These are phyloP conservation scores for Triplophysa yarkandensis DNA, from an alignment of 2,797 vertebrate genomes.

Conservation along the genomic window DNA sequence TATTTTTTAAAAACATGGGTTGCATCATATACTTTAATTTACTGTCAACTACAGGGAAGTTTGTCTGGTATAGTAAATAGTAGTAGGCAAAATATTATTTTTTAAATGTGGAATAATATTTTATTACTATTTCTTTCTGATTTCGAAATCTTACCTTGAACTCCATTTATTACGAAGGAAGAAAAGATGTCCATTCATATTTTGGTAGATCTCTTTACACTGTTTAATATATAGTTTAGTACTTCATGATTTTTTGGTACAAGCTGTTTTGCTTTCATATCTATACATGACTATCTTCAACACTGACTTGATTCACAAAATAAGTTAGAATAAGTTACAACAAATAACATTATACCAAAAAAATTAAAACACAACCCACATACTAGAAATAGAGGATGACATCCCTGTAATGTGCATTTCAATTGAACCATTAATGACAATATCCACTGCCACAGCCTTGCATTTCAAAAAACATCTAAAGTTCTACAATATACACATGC, in stretches of 20 bases:
- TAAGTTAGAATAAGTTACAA: conserved; percentile 7
- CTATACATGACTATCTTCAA: neutral
- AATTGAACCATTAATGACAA: neutral
- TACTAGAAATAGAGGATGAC: neutral
- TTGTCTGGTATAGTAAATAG: too few species aligned
- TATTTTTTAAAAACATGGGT: too few species aligned
- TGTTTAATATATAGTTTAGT: conserved; percentile 12
- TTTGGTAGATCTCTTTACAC: conserved; percentile 11
- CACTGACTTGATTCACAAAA: neutral
- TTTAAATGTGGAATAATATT: too few species aligned
- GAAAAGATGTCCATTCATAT: neutral
- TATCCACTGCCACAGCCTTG: neutral
- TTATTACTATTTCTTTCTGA: neutral
- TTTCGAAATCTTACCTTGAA: neutral
- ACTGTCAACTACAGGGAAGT: too few species aligned
- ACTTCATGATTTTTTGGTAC: conserved; percentile 10
- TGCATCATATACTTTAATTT: too few species aligned
- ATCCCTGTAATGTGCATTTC: neutral
- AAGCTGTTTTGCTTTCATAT: conserved; percentile 10
- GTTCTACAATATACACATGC: neutral
- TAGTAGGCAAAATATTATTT: too few species aligned
- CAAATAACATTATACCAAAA: neutral
- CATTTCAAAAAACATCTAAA: conserved; percentile 28
- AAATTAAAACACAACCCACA: conserved; percentile 1
- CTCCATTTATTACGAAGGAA: neutral